Conservation (phyloP, 1,140 invertebrate species). For the Asobara japonica region DNA sequence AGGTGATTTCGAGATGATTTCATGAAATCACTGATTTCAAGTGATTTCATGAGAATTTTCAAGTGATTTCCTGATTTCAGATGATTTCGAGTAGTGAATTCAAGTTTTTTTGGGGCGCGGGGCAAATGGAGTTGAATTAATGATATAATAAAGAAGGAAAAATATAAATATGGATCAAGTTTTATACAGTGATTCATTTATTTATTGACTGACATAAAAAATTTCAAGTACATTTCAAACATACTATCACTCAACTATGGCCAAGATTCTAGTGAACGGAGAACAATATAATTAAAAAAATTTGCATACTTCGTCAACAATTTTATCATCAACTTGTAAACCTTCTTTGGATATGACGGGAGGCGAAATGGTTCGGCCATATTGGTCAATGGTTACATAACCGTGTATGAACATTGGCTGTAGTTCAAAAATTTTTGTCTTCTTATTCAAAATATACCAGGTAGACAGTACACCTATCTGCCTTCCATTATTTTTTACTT, state of each 20-base stretch:
- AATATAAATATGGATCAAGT: too few relatives aligned
- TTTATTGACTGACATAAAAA: too few relatives aligned
- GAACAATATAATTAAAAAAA: slow-evolving; percentile 14
- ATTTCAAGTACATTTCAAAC: too few relatives aligned
- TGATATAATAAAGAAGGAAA: too few relatives aligned
- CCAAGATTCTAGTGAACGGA: not conserved
- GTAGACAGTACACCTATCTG: slow-evolving; percentile 14
- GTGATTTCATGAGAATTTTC: not conserved
- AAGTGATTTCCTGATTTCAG: not conserved
- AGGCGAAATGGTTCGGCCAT: slow-evolving; percentile 6
- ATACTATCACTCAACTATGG: not conserved
- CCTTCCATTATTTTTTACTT: not conserved
- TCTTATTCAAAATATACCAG: slow-evolving; percentile 18
- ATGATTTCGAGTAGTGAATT: not conserved
- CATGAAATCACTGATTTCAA: slow-evolving; percentile 16
- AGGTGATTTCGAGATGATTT: not conserved
- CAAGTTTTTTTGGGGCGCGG: too few relatives aligned
- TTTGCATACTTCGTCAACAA: not conserved
- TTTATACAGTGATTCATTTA: too few relatives aligned
- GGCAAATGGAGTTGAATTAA: not conserved
- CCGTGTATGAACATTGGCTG: slow-evolving; percentile 7
- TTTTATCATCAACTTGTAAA: slow-evolving; percentile 14
- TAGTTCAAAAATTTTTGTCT: slow-evolving; percentile 6
- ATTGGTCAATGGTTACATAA: slow-evolving; percentile 2
- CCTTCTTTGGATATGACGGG: slow-evolving; percentile 14